Evolutionary conservation across 2,797 vertebrate genomes (phyloP).

Genomic region (Pagetopsis macropterus): DNA sequence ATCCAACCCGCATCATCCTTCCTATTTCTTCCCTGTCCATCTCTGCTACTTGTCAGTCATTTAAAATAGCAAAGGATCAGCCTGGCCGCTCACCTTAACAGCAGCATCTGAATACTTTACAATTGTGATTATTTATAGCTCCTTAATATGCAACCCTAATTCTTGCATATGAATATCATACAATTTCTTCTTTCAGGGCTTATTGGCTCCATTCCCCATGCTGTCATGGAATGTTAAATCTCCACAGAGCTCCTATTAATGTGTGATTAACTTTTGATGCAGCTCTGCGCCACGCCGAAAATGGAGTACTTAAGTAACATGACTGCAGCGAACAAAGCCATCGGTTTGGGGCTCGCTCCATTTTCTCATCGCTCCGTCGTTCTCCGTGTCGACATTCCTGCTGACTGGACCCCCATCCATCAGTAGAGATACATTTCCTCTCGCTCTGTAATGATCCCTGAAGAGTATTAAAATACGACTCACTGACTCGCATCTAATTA

Average conservation of each 20-base stretch:
- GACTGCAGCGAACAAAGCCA: conserved; percentile 62
- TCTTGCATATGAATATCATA: conserved; percentile 30
- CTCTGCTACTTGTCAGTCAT: conserved; percentile 32
- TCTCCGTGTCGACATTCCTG: conserved; percentile 64
- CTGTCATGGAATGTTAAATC: conserved; percentile 72
- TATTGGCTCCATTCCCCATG: conserved; percentile 62
- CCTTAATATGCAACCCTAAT: conserved; percentile 26
- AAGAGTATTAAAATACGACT: conserved; percentile 77
- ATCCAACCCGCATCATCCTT: conserved; percentile 49
- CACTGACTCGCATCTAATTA: conserved; percentile 80
- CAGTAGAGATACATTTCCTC: conserved; percentile 65
- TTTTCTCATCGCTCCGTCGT: conserved; percentile 47
- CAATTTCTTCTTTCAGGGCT: conserved; percentile 49
- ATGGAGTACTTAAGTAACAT: conserved; percentile 69
- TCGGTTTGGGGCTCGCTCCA: conserved; percentile 46
- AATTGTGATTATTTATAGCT: conserved; percentile 39
- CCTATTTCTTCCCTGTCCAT: conserved; percentile 24
- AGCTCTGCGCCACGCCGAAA: conserved; percentile 65
- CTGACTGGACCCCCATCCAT: conserved; percentile 70
- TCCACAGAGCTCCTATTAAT: conserved; percentile 74
- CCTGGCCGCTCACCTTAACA: conserved; percentile 38
- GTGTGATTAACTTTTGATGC: conserved; percentile 77
- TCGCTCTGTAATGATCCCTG: conserved; percentile 73
- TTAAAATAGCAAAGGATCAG: conserved; percentile 37
- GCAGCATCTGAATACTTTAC: conserved; percentile 50